Evolutionary conservation across 2,888 invertebrate species (phyloP), one percentile per base, ranked within the genome.

Genomic region (Lathronympha strigana): DNA sequence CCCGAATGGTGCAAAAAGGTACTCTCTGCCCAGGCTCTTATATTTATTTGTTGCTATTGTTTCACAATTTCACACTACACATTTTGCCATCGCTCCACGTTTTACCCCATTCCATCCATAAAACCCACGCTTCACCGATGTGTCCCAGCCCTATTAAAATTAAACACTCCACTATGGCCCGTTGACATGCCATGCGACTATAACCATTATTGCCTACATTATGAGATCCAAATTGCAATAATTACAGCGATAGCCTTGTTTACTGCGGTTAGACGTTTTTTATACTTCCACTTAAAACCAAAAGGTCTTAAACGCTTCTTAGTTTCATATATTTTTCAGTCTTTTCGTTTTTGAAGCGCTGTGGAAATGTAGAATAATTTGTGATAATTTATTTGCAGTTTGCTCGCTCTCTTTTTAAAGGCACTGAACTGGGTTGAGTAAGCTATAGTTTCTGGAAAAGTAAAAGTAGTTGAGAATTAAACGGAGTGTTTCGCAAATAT

Each of bases 181-280:
- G 51, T 62, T 71, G 69, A 63, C 73, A 73, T 71, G 73, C 71
- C 61, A 70, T 68, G 51, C 47, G 61, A 61, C 72, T 69, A 72
- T 73, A 73, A 71, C 67, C 63, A 53, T 70, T 70, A 66, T 66
- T 67, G 58, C 54, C 47, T 60, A 67, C 67, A 71, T 71, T 72
- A 73, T 66, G 67, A 66, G 71, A 73, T 73, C 71, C 68, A 72
- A 72, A 68, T 66, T 67, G 40, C 69, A 67, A 69, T 72, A 73
- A 73, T 72, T 72, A 72, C 69, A 68, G 67, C 70, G 64, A 71
- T 71, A 67, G 66, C 67, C 58, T 40, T 63, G 67, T 64, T 71
- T 69, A 72, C 71, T 66, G 68, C 67, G 57, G 61, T 66, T 61
- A 60, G 51, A 64, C 31, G 23, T 66, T 63, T 64, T 54, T 66